Evolutionary conservation across 2,797 vertebrate species (phyloP), one percentile per base, ranked within the genome.

Genomic region (Alcedo atthis): DNA sequence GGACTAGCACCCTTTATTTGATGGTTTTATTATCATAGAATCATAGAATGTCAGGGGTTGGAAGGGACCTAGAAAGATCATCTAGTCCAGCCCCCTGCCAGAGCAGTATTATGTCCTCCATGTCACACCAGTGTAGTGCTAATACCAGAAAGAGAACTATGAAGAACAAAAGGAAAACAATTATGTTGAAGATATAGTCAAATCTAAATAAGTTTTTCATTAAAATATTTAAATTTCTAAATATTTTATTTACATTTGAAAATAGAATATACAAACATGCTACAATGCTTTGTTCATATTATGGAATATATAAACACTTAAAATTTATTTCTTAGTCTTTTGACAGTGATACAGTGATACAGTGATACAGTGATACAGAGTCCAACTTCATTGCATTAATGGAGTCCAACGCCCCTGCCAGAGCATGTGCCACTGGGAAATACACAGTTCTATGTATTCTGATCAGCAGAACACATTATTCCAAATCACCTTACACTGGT

Each of bases 121-220:
- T 35, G 35, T 35, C 35, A 35, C 35, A 37, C 35, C 46, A 48
- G 17, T 69, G 8, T 48, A 76, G 45, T 81, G 45, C 10, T 26
- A 85, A 63, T 75, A 85, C 6, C 64, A 33, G 24, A 90, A 71
- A 32, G 66, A 70, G 35, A 84, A 94, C 64, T 11, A 17, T 93
- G 61, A 74, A 93, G 35, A 25, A 94, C 77, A 16, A 92, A 75
- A 85, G n/a, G 59, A 78, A 43, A 89, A 45, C 13, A 83, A 49
- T 19, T 84, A 32, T 55, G 4, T 30, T 80, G 48, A 48, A 77
- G 32, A 91, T 79, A 37, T 32, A 79, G 40, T 87, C 24, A 69
- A 58, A 28, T 63, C 45, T 74, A 58, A 91, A 69, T 55, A 73
- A 81, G 9, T 66, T 93, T 92, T 69, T 71, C 16, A 61, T 81